phyloP scores from a whole-genome alignment of 2,797 vertebrate genomes.

The Halcyon leucocephala region DNA sequence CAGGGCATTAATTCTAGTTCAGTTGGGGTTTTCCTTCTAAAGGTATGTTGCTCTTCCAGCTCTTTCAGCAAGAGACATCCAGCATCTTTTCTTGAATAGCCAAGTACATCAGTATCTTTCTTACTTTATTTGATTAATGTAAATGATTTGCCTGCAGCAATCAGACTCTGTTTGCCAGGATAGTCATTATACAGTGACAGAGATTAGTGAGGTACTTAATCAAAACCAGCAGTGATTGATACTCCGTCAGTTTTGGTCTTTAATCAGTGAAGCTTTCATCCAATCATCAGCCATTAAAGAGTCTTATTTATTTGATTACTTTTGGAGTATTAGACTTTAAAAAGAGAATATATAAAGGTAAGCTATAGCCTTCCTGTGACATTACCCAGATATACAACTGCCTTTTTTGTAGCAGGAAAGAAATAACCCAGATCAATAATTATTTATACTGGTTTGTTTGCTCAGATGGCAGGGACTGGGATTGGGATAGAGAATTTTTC shows the following conservation, averaged over 20 bases:
- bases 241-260: conserved; percentile 59
- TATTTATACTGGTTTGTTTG: neutral
- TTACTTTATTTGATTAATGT: conserved; percentile 70
- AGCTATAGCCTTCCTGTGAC: neutral
- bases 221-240: conserved; percentile 75
- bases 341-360: neutral
- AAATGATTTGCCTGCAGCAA: conserved; percentile 70
- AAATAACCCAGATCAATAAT: neutral
- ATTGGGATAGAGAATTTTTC: neutral
- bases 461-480: neutral
- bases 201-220: conserved; percentile 73
- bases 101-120: conserved; percentile 24
- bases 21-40: neutral
- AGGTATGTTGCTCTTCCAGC: neutral
- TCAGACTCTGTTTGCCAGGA: conserved; percentile 60
- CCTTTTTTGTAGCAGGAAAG: neutral
- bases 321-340: conserved; percentile 7
- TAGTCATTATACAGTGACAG: conserved; percentile 72
- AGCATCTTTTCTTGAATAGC: conserved; percentile 11
- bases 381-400: neutral
- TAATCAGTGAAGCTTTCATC: conserved; percentile 72
- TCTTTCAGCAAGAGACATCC: neutral
- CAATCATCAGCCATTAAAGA: conserved; percentile 62
- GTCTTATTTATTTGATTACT: conserved; percentile 62
- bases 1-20: neutral